Base-by-base conservation (phyloP, 2,797 vertebrate genomes). In the Psittacula echo region DNA sequence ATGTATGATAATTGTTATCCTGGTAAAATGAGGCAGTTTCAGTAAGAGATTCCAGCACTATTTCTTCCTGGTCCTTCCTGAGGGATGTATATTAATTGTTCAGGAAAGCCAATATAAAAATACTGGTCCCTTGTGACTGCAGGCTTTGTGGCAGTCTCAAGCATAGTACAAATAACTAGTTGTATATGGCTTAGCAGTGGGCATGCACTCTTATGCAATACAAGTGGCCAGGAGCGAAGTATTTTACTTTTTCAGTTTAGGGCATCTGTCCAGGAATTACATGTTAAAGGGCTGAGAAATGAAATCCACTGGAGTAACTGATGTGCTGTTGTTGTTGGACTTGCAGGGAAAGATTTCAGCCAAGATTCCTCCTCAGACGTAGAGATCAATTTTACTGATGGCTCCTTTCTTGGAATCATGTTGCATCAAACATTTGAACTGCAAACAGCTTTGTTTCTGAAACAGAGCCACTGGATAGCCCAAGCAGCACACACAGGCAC, bases 311-410 rank as follows among this genome's bases (percentile, higher is more conserved):
- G 88, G 80, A 93, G 94, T 85, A 88, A 96, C 84, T 76, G 88
- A 92, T 95, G 95, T 78, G 89, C 72, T 96, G 93, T 96, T 97
- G 88, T 89, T 89, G 61, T 95, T 94, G 95, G 96, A 95, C 76
- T 71, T 0, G 0, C 26, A 29, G 80, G 65, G 48, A 37, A 74
- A 92, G 67, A 58, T 85, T 96, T 90, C 84, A 80, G 94, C 88
- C 96, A 96, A 96, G 90, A 87, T 89, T 94, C 93, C 72, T 85
- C 24, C 75, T 92, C 86, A 93, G 90, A 95, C 87, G 75, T 0
- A 83, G 62, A 92, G 94, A 96, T 96, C 93, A 93, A 67, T 95
- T 95, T 94, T 88, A 89, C 62, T 76, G 93, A 95, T 95, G 92
- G 84, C 76, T 96, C 64, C 92, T 92, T 93, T 83, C 81, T 93